These are phyloP conservation scores for Lagenorhynchus albirostris DNA, from an alignment of 2,113 vertebrate species.

Conservation along the genomic window DNA sequence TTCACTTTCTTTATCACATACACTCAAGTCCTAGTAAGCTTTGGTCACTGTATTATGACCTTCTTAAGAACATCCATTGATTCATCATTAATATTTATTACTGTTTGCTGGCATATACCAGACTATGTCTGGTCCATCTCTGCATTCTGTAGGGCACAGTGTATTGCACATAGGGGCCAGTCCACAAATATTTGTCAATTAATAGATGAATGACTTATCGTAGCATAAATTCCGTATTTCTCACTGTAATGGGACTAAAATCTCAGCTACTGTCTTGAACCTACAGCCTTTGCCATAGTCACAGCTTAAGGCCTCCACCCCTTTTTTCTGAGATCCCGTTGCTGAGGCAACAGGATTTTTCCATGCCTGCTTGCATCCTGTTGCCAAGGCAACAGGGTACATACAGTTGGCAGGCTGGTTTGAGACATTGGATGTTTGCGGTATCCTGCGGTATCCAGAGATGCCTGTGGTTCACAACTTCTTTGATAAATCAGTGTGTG, in stretches of 20 bases:
- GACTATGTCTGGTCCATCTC: background rate
- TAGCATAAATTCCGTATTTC: background rate
- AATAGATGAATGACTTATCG: background rate
- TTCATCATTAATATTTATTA: background rate
- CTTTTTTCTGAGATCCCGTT: slow-evolving; percentile 39
- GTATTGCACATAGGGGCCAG: background rate
- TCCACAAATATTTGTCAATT: background rate
- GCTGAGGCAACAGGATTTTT: slow-evolving; percentile 65
- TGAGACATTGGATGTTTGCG: slow-evolving; percentile 16
- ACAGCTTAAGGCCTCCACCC: background rate
- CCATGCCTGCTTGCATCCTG: slow-evolving; percentile 42
- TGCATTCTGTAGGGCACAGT: background rate
- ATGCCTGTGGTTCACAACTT: slow-evolving; percentile 29
- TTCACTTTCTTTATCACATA: background rate
- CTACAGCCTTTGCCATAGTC: background rate
- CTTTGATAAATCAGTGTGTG: background rate
- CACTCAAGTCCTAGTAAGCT: background rate
- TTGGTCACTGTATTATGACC: background rate
- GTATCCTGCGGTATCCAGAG: background rate
- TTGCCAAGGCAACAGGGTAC: slow-evolving; percentile 60
- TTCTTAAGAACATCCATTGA: background rate
- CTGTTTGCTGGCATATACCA: background rate
- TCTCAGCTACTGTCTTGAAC: background rate
- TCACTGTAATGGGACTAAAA: background rate
- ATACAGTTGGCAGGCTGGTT: background rate